phyloP scores from a whole-genome alignment of 2,888 invertebrate species.

The Neria commutata region DNA sequence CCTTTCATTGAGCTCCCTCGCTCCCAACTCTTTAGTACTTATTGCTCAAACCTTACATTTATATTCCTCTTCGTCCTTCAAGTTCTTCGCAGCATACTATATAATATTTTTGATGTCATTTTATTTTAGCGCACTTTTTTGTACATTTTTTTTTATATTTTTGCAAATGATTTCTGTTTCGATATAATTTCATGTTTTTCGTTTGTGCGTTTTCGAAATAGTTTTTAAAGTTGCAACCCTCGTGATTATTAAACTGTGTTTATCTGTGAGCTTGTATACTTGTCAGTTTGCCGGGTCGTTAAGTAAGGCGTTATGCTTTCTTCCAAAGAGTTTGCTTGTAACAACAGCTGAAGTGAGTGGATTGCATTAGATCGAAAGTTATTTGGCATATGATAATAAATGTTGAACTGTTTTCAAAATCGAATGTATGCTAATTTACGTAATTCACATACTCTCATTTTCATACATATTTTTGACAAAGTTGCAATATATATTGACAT shows the following conservation, averaged over 20 bases:
- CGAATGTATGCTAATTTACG: no score
- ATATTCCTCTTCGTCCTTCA: background rate
- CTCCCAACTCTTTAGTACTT: background rate
- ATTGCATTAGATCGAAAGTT: no score
- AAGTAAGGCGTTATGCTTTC: no score
- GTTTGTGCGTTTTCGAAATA: conserved; percentile 10
- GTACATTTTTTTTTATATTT: conserved; percentile 3
- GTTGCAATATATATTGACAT: no score
- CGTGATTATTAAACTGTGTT: background rate
- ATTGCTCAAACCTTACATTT: background rate
- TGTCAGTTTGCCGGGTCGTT: no score
- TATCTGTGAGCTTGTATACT: conserved; percentile 10
- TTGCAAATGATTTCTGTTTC: conserved; percentile 1
- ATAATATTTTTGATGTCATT: background rate
- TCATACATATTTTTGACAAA: no score
- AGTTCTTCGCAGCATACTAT: background rate
- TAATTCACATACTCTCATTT: no score
- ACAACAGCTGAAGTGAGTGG: background rate
- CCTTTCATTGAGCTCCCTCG: background rate
- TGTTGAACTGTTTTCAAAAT: no score
- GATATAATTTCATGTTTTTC: conserved; percentile 7
- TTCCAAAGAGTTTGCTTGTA: background rate
- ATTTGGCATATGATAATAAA: no score
- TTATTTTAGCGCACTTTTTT: conserved; percentile 10
- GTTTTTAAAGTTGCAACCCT: background rate